These are phyloP conservation scores for Urocitellus parryii DNA, from an alignment of 2,113 vertebrate genomes.

Conservation along the genomic window DNA sequence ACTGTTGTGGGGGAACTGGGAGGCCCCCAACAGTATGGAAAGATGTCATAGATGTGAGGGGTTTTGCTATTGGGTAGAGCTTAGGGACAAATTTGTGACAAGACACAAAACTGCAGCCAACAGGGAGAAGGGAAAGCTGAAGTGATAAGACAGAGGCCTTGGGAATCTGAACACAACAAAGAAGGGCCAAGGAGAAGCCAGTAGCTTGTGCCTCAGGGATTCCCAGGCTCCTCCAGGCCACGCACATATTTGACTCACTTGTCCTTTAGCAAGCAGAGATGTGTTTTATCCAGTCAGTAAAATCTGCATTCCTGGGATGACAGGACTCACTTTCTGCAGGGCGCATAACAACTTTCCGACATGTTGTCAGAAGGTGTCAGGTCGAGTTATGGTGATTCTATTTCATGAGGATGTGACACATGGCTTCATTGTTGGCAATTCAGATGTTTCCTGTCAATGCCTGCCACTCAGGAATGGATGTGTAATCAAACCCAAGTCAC, in stretches of 20 bases:
- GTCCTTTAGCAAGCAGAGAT: slow-evolving; percentile 66
- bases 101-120: neutral
- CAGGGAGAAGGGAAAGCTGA: neutral
- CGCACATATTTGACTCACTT: slow-evolving; percentile 51
- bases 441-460: slow-evolving; percentile 67
- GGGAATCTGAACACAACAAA: neutral
- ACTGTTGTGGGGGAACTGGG: neutral
- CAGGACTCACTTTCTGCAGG: slow-evolving; percentile 64
- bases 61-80: neutral
- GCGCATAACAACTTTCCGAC: slow-evolving; percentile 69
- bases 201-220: neutral
- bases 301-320: slow-evolving; percentile 62
- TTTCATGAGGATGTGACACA: slow-evolving; percentile 64
- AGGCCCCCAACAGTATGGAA: neutral
- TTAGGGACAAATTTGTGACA: neutral
- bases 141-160: neutral
- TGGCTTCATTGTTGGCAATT: neutral
- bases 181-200: neutral
- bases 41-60: slow-evolving; percentile 40
- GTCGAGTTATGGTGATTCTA: slow-evolving; percentile 30
- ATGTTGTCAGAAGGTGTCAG: slow-evolving; percentile 74
- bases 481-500: slow-evolving; percentile 77
- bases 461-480: slow-evolving; percentile 64
- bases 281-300: slow-evolving; percentile 50
- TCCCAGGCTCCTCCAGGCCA: slow-evolving; percentile 40